phyloP scores from a whole-genome alignment of 2,797 vertebrate genomes.

The Oophaga sylvatica region DNA sequence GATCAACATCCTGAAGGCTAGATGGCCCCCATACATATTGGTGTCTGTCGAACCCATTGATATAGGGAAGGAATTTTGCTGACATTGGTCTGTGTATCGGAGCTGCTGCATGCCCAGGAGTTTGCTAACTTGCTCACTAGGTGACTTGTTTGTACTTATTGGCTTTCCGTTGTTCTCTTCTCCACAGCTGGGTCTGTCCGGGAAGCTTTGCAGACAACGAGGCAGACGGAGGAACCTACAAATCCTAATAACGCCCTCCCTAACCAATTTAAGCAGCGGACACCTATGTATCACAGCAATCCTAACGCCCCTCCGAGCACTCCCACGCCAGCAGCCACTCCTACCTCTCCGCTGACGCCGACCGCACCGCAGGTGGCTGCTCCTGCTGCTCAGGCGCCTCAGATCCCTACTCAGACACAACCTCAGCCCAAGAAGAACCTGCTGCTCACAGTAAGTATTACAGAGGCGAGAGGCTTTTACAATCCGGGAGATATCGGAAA shows the following conservation, averaged over 20 bases:
- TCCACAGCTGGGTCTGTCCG: conserved; percentile 79
- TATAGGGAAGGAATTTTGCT: no score
- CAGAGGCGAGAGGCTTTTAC: background rate
- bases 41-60: no score
- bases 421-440: conserved; percentile 91
- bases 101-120: no score
- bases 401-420: conserved; percentile 78
- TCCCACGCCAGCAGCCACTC: conserved; percentile 69
- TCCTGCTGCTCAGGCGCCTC: conserved; percentile 78
- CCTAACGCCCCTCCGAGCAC: conserved; percentile 81
- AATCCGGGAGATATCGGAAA: background rate
- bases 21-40: no score
- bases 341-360: conserved; percentile 76
- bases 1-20: no score
- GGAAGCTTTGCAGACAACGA: conserved; percentile 85
- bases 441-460: conserved; percentile 85
- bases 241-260: conserved; percentile 79
- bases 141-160: background rate
- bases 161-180: background rate
- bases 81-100: no score
- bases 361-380: conserved; percentile 78
- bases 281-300: conserved; percentile 93
- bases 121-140: background rate
- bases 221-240: conserved; percentile 86
- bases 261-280: conserved; percentile 93